Evolutionary conservation across 2,797 vertebrate species (phyloP), one percentile per base, ranked within the genome.

Genomic region (Danio jaintianensis): DNA sequence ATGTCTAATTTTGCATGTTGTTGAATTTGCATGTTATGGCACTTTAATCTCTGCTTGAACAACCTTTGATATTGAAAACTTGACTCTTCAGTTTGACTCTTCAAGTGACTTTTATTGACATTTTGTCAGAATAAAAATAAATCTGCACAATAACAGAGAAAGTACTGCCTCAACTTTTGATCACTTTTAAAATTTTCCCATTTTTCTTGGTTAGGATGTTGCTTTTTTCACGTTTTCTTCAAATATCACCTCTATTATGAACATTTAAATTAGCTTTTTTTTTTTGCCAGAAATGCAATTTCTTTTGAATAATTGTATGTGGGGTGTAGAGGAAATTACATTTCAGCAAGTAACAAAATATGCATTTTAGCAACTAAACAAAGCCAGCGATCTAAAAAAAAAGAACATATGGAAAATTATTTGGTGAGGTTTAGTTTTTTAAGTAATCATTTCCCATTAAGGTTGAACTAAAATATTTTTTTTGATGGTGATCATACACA

Each of bases 281-380:
- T n/a, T 67, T 29, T 29, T 29, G 10, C 2, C 22, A 67, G 11
- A 66, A 78, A n/a, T 7, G 6, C 53, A 13, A 1, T 13, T 9
- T 38, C 12, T 48, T 68, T 15, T 5, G 7, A 78, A 69, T 59
- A 59, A 78, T 59, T 67, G 22, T 53, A 48, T 7, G 4, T 18
- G 48, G 48, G 40, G 11, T 38, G 50, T 58, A 59, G 75, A 47
- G 53, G 16, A 59, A 78, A 69, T 58, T 40, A 40, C 42, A 78
- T 58, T 47, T 66, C 50, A 47, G 29, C 16, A 59, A 8, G 5
- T 67, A 48, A 47, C 53, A 58, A 58, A 68, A 78, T n/a, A 78
- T 68, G 75, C 43, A 68, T 40, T 58, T 68, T 58, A 16, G 13
- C 16, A 53, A 38, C n/a, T n/a, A n/a, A n/a, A n/a, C 4, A 13